phyloP scores from a whole-genome alignment of 2,797 vertebrate species.

The Synaphobranchus kaupii region DNA sequence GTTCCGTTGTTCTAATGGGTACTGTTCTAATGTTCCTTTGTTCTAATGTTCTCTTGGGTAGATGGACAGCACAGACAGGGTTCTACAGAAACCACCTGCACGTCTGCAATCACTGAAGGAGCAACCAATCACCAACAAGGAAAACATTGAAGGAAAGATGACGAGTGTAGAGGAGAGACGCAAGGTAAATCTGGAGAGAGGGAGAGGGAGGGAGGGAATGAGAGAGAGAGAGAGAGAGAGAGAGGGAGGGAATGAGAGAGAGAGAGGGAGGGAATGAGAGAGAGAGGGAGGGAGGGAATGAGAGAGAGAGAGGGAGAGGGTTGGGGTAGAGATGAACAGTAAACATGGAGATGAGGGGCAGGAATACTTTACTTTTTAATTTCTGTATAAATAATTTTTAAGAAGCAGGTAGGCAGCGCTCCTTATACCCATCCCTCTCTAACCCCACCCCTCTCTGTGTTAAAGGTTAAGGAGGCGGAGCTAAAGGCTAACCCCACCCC shows the following conservation, averaged over 20 bases:
- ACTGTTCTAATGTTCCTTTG: neutral
- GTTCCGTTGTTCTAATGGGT: neutral
- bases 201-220: slow-evolving; percentile 38
- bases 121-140: slow-evolving; percentile 59
- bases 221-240: slow-evolving; percentile 20
- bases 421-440: no score
- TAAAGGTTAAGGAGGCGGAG: neutral
- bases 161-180: slow-evolving; percentile 59
- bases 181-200: slow-evolving; percentile 53
- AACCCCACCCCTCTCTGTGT: neutral
- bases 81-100: slow-evolving; percentile 67
- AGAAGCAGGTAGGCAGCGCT: no score
- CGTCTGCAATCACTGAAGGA: slow-evolving; percentile 78
- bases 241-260: neutral
- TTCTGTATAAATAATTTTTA: no score
- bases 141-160: slow-evolving; percentile 76
- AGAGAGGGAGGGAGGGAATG: neutral
- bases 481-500: neutral
- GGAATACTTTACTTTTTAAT: neutral
- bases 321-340: no score
- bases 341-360: neutral
- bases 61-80: slow-evolving; percentile 62
- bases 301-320: no score
- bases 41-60: slow-evolving; percentile 45
- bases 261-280: neutral